A percentile compares a stretch with the other conserved stretches of the same genome.
Conservation (phyloP, 2,113 vertebrate genomes). For the Cyprinodon variegatus region DNA sequence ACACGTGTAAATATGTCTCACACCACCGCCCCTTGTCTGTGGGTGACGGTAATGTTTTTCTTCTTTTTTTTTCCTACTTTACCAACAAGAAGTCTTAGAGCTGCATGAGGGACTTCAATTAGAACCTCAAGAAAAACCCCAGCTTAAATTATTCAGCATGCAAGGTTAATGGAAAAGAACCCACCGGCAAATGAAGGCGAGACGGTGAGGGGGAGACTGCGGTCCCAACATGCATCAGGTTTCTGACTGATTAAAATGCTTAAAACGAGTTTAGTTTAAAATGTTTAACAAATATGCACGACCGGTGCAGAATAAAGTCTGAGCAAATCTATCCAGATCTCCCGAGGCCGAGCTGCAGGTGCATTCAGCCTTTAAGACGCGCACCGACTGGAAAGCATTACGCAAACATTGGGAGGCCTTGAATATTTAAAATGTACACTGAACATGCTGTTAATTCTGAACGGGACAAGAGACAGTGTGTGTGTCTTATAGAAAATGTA, state of each 20-base stretch:
- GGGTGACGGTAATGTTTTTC: slow-evolving; percentile 72
- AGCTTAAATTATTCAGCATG: slow-evolving; percentile 84
- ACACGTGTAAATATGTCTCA: slow-evolving; percentile 8
- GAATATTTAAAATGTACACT: not conserved
- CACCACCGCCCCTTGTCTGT: slow-evolving; percentile 4
- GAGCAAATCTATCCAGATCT: not conserved
- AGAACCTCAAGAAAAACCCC: slow-evolving; percentile 68
- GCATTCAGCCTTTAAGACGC: slow-evolving; percentile 2
- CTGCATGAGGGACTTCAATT: slow-evolving; percentile 76
- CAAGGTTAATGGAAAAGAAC: slow-evolving; percentile 68
- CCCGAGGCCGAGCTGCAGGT: slow-evolving; percentile 52
- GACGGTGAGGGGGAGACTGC: not conserved
- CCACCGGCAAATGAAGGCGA: slow-evolving; percentile 20
- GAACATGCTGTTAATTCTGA: not conserved
- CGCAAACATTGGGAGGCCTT: not conserved
- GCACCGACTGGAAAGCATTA: not conserved
- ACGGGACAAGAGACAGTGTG: not conserved
- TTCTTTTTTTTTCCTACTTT: slow-evolving; percentile 59
- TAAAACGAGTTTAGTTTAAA: not conserved
- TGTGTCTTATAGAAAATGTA: too few species aligned
- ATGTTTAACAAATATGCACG: not conserved
- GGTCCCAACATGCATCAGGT: not conserved
- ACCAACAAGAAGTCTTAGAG: slow-evolving; percentile 80
- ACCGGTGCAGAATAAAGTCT: not conserved
- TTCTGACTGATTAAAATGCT: not conserved